phyloP scores from a whole-genome alignment of 2,113 vertebrate genomes.

The Salminus brasiliensis region DNA sequence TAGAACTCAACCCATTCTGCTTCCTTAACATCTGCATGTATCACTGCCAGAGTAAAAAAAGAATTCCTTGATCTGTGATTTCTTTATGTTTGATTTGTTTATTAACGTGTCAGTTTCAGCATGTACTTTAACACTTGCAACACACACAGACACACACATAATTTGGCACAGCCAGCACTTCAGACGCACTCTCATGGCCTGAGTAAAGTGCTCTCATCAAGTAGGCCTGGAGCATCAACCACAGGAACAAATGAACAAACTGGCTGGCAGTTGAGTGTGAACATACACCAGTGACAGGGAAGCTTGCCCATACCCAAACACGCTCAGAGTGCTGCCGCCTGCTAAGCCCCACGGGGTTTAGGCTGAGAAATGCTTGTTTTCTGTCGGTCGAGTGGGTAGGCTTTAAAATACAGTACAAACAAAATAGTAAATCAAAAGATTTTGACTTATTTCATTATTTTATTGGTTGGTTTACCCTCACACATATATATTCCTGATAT shows the following conservation, averaged over 20 bases:
- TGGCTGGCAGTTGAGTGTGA: conserved; percentile 3
- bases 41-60: no score
- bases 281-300: not conserved
- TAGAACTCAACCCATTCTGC: no score
- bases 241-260: not conserved
- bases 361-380: not conserved
- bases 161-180: not conserved
- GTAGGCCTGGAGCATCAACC: not conserved
- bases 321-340: not conserved
- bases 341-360: not conserved
- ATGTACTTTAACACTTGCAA: not conserved
- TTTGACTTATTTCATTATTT: no score
- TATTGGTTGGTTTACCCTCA: no score
- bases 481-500: no score
- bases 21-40: no score
- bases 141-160: not conserved
- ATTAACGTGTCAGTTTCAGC: no score
- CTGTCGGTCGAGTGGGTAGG: not conserved
- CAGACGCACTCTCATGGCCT: not conserved
- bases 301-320: not conserved
- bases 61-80: no score
- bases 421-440: no score
- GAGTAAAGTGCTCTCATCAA: not conserved
- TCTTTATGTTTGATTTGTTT: no score
- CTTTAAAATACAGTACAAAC: not conserved